These are phyloP conservation scores for Nanorana parkeri DNA, from an alignment of 2,113 vertebrate genomes.

Conservation along the genomic window DNA sequence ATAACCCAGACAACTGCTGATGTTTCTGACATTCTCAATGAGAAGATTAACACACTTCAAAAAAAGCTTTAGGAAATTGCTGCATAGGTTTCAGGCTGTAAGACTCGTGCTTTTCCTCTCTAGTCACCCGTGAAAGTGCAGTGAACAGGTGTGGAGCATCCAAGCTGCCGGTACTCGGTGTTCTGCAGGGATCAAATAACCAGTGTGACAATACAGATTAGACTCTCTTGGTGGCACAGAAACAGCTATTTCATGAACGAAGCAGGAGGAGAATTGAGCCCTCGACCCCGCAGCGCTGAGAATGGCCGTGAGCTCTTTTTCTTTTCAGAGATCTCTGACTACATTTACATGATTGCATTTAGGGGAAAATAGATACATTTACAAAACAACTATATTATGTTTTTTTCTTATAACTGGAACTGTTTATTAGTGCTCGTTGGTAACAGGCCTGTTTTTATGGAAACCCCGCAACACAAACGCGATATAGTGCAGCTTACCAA, in stretches of 20 bases:
- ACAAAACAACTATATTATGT: not conserved
- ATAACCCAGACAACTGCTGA: not conserved
- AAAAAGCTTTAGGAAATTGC: slow-evolving; percentile 25
- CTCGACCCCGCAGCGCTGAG: slow-evolving; percentile 1
- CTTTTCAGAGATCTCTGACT: not conserved
- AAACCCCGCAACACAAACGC: too few species aligned
- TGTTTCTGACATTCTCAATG: not conserved
- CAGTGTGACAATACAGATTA: slow-evolving; percentile 37
- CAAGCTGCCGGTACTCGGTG: slow-evolving; percentile 31
- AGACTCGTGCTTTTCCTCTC: not conserved
- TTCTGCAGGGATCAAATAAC: slow-evolving; percentile 47
- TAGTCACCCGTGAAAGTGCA: slow-evolving; percentile 28
- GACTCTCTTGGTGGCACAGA: slow-evolving; percentile 48
- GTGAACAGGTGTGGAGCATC: slow-evolving; percentile 47
- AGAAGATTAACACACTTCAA: not conserved
- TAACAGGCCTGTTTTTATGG: too few species aligned
- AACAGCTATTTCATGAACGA: slow-evolving; percentile 44
- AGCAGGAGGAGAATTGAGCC: slow-evolving; percentile 13
- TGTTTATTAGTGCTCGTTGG: too few species aligned
- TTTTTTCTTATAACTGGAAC: not conserved
- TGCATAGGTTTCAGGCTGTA: slow-evolving; percentile 12
- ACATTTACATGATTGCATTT: not conserved
- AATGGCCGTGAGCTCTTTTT: not conserved
- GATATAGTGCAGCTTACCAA: too few species aligned
- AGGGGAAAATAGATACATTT: not conserved